Percentiles rank a stretch among this genome's conserved stretches.
Evolutionary conservation across 2,888 invertebrate genomes (phyloP).

Genomic region (Acleris holmiana): DNA sequence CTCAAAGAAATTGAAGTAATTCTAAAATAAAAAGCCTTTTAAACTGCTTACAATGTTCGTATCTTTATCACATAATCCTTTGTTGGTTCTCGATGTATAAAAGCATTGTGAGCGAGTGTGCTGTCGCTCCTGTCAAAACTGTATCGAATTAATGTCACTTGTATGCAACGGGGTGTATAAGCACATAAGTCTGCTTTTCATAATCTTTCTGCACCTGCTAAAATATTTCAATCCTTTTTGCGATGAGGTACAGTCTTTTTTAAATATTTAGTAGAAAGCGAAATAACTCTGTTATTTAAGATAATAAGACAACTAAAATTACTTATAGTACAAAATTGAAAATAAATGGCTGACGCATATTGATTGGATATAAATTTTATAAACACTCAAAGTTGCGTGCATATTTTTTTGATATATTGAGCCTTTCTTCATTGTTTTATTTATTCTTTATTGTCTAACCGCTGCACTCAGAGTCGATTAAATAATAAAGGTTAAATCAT

Average conservation of each 20-base stretch:
- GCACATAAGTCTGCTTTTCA: conserved; percentile 20
- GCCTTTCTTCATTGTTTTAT: too few species aligned
- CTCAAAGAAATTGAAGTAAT: neutral
- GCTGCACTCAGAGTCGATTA: too few species aligned
- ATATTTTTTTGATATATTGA: too few species aligned
- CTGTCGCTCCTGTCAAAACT: conserved; percentile 36
- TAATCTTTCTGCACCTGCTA: conserved; percentile 24
- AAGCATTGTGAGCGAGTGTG: conserved; percentile 29
- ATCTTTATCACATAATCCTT: conserved; percentile 32
- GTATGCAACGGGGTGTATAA: conserved; percentile 4
- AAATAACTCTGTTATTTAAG: too few species aligned
- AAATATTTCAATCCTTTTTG: conserved; percentile 1
- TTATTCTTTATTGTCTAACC: too few species aligned
- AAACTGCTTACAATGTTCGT: conserved; percentile 16
- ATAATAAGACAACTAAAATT: too few species aligned
- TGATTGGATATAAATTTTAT: too few species aligned
- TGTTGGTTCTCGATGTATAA: conserved; percentile 34
- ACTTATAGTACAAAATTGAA: too few species aligned
- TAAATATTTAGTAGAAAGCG: too few species aligned
- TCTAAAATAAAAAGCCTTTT: conserved; percentile 17
- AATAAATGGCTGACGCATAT: too few species aligned
- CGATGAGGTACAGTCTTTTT: neutral
- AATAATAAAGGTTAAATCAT: too few species aligned
- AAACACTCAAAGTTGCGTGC: too few species aligned
- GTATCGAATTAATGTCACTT: conserved; percentile 37